These are phyloP conservation scores for Empis livida DNA, from an alignment of 2,888 invertebrate genomes.

Conservation along the genomic window DNA sequence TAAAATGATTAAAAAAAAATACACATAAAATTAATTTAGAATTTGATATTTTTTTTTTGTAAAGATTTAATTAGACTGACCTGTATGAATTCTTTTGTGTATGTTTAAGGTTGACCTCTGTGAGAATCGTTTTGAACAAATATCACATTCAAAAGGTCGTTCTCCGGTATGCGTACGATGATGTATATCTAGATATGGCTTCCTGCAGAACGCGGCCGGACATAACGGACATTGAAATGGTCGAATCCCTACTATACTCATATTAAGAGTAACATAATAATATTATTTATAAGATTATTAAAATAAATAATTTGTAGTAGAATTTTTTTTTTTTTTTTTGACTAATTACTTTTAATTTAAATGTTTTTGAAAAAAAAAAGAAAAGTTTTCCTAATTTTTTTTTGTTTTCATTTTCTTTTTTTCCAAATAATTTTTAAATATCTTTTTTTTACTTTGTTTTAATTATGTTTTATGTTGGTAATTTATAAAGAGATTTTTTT, in stretches of 20 bases:
- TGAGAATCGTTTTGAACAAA: slow-evolving; percentile 66
- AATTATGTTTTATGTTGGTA: neutral
- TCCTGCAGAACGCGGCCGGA: slow-evolving; percentile 47
- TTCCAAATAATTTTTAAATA: no score
- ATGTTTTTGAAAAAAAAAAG: no score
- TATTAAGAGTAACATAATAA: neutral
- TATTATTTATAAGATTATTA: neutral
- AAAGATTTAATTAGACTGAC: slow-evolving; percentile 23
- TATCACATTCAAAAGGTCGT: slow-evolving; percentile 53
- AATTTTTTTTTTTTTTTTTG: neutral
- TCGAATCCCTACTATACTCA: slow-evolving; percentile 18
- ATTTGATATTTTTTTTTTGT: neutral
- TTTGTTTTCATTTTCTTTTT: neutral
- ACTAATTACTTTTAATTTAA: no score
- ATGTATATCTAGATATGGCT: slow-evolving; percentile 51
- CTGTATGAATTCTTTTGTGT: slow-evolving; percentile 65
- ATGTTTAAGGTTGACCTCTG: slow-evolving; percentile 72
- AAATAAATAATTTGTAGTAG: neutral
- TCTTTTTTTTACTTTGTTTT: neutral
- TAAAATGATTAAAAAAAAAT: no score
- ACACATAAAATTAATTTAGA: neutral
- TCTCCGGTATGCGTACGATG: slow-evolving; percentile 45
- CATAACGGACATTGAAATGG: slow-evolving; percentile 45
- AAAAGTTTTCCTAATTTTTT: neutral
- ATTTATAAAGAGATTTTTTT: neutral